A percentile compares a stretch with the other conserved stretches of the same genome.
Conservation (phyloP, 2,113 vertebrate species). For the Paradoxurus hermaphroditus region DNA sequence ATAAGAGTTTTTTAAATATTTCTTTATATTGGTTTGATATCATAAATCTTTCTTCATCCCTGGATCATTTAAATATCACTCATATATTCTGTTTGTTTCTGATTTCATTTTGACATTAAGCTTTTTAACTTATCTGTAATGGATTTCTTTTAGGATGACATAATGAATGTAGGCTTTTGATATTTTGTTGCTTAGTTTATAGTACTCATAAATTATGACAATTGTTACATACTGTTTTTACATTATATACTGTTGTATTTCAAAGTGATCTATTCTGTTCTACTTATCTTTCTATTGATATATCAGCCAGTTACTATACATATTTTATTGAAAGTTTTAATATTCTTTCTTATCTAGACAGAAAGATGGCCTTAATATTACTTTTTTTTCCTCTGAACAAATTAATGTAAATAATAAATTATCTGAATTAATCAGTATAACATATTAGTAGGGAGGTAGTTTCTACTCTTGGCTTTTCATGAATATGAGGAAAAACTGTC, state of each 20-base stretch:
- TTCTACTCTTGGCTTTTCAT: slow-evolving; percentile 1
- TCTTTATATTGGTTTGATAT: neutral
- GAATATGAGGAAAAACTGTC: neutral
- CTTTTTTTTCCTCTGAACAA: neutral
- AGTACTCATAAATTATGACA: neutral
- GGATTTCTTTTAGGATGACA: neutral
- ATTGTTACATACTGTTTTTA: neutral
- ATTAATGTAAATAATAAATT: no score
- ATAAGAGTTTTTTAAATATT: neutral
- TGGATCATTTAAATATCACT: neutral
- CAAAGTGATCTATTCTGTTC: neutral
- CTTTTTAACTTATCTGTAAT: neutral
- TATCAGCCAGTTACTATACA: neutral
- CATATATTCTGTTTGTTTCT: neutral
- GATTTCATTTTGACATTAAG: neutral
- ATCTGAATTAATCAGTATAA: neutral
- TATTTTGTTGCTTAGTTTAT: neutral
- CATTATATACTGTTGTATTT: neutral
- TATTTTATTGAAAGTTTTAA: neutral
- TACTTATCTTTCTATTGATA: neutral
- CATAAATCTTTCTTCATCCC: neutral
- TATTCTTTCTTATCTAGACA: neutral
- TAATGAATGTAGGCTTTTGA: neutral
- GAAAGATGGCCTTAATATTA: neutral
- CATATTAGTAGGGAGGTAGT: neutral